A percentile compares a stretch with the other conserved stretches of the same genome.
Conservation (phyloP, 2,888 invertebrate genomes). For the Athetis lepigone region DNA sequence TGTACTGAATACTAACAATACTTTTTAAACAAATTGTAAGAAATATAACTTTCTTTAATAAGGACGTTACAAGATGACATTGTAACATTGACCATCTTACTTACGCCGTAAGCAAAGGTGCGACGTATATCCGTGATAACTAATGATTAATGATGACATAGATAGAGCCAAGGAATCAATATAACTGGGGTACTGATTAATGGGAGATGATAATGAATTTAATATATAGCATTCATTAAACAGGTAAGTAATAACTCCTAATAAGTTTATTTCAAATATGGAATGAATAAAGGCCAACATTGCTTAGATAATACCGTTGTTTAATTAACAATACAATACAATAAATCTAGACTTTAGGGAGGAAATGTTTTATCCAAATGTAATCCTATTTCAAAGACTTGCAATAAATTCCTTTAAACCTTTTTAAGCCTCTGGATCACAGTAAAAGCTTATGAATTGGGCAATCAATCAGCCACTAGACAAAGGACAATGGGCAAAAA, state of each 20-base stretch:
- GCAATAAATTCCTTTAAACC: slow-evolving; percentile 2
- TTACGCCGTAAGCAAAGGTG: background rate
- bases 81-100: background rate
- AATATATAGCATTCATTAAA: background rate
- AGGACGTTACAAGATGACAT: slow-evolving; percentile 5
- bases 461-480: slow-evolving; percentile 7
- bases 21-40: background rate
- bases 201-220: slow-evolving; percentile 12
- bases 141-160: slow-evolving; percentile 12
- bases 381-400: background rate
- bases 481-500: no score
- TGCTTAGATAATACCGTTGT: background rate
- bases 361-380: slow-evolving; percentile 1
- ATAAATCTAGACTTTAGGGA: background rate
- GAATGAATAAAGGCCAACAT: background rate
- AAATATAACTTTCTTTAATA: background rate
- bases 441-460: slow-evolving; percentile 1
- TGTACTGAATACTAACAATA: slow-evolving; percentile 7
- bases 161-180: slow-evolving; percentile 7
- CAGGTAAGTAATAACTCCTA: background rate
- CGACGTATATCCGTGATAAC: background rate
- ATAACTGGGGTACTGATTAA: slow-evolving; percentile 11
- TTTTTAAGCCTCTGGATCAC: slow-evolving; percentile 6
- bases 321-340: background rate
- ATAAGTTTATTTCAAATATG: slow-evolving; percentile 3